A percentile compares a stretch with the other conserved stretches of the same genome.
Evolutionary conservation across 1,140 invertebrate genomes (phyloP).

Genomic region (Lysiphlebus fabarum): DNA sequence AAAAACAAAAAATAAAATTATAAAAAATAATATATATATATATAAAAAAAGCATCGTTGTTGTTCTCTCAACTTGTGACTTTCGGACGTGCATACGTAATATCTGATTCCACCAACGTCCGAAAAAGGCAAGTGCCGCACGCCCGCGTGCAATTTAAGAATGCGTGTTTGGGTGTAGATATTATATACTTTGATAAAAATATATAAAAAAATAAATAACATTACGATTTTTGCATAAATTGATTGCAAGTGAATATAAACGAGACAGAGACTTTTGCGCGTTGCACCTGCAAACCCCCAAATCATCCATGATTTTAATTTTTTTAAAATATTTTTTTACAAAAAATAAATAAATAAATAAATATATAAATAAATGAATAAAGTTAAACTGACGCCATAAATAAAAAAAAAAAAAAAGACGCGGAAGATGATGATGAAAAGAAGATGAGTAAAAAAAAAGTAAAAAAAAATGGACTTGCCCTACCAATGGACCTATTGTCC

Average conservation of each 20-base stretch:
- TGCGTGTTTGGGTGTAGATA: constrained; percentile 12
- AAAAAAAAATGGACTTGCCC: constrained; percentile 25
- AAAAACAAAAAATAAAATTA: too few relatives aligned
- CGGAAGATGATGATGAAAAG: constrained; percentile 12
- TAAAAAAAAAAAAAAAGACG: constrained; percentile 2
- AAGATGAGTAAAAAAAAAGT: constrained; percentile 4
- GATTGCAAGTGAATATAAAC: too few relatives aligned
- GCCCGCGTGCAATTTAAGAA: constrained; percentile 17
- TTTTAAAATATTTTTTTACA: too few relatives aligned
- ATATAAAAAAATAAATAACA: background rate
- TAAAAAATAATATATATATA: constrained; percentile 24
- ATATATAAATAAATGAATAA: too few relatives aligned
- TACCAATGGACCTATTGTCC: constrained; percentile 45
- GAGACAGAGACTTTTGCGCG: background rate
- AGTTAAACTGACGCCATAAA: background rate
- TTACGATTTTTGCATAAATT: too few relatives aligned
- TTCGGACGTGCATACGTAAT: constrained; percentile 42
- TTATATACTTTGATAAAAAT: constrained; percentile 1
- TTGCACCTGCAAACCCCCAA: background rate
- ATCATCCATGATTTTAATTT: too few relatives aligned
- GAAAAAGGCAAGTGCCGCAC: constrained; percentile 32
- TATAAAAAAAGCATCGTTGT: constrained; percentile 21
- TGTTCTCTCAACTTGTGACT: background rate
- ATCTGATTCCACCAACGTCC: constrained; percentile 36
- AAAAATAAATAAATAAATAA: too few relatives aligned